Conservation (phyloP, 1,140 invertebrate species). For the Hetaerina americana region DNA sequence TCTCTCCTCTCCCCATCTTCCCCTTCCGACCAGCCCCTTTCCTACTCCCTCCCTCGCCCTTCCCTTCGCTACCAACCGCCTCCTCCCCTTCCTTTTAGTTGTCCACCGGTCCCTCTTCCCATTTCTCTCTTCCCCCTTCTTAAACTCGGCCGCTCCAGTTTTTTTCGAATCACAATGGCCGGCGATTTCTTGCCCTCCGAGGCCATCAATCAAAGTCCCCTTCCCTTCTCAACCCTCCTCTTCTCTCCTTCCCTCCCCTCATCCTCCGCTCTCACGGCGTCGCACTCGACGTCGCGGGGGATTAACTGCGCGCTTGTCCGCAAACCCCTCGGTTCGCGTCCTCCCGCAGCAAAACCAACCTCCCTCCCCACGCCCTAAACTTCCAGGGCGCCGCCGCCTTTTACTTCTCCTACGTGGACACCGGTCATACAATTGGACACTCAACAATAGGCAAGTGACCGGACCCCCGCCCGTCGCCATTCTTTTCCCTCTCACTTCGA, state of each 20-base stretch:
- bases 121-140: not conserved
- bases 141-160: not conserved
- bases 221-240: not conserved
- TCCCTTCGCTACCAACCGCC: not conserved
- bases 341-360: no score
- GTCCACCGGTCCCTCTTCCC: not conserved
- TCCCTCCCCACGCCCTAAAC: no score
- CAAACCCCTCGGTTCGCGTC: no score
- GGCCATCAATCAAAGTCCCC: not conserved
- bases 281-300: not conserved
- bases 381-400: no score
- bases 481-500: no score
- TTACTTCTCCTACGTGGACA: no score
- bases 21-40: no score
- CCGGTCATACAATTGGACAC: no score
- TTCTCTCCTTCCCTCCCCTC: not conserved
- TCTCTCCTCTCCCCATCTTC: not conserved
- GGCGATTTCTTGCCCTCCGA: not conserved
- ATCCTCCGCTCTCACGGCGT: not conserved
- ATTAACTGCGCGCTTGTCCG: not conserved
- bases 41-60: no score
- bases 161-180: not conserved
- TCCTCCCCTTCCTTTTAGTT: not conserved
- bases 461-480: no score
- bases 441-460: no score